Conservation (phyloP, 2,797 vertebrate species). For the Lerista edwardsae region DNA sequence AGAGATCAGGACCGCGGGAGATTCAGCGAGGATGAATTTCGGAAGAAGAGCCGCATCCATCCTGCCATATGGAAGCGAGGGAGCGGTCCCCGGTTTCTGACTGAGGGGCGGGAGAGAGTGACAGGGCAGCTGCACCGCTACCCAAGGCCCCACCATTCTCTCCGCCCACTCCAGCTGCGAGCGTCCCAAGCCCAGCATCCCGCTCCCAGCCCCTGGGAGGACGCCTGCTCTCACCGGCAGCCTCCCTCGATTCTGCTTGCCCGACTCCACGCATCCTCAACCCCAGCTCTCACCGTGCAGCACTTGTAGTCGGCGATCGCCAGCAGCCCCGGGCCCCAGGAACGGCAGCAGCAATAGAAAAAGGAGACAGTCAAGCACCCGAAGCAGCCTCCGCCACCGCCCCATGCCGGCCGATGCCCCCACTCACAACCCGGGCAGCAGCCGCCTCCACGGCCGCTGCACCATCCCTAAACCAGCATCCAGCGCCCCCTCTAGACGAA, state of each 20-base stretch:
- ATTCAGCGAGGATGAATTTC: not conserved
- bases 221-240: not conserved
- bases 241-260: not conserved
- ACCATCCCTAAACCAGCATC: not conserved
- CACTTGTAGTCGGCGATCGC: conserved; percentile 14
- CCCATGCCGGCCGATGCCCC: not conserved
- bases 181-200: not conserved
- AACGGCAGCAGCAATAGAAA: not conserved
- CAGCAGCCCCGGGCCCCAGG: not conserved
- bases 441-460: not conserved
- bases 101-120: not conserved
- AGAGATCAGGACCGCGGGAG: not conserved
- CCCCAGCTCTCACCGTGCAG: conserved; percentile 21
- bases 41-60: not conserved
- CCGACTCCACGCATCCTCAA: not conserved
- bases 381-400: conserved; percentile 15
- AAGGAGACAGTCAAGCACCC: not conserved
- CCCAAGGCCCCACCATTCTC: not conserved
- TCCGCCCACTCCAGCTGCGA: not conserved
- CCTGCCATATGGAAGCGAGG: conserved; percentile 13
- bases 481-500: conserved; percentile 20
- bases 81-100: not conserved
- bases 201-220: not conserved
- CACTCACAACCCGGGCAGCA: not conserved
- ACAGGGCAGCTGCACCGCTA: conserved; percentile 22